Percentiles rank a stretch among this genome's conserved stretches.
phyloP scores from a whole-genome alignment of 2,797 vertebrate genomes.

The Calcarius lapponicus region DNA sequence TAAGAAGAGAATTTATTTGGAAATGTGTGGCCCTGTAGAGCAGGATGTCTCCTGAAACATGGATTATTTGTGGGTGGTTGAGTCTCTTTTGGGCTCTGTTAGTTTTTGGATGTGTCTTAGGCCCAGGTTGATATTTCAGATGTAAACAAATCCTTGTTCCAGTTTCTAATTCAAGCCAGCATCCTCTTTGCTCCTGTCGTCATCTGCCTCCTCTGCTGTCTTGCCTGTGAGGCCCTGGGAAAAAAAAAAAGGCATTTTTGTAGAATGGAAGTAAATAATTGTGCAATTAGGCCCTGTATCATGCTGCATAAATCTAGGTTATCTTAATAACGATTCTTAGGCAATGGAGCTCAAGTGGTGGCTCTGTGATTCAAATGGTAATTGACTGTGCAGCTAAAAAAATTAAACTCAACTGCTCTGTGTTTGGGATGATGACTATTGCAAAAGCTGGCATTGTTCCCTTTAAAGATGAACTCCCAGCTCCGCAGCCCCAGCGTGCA shows the following conservation, averaged over 20 bases:
- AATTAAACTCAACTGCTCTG: slow-evolving; percentile 7
- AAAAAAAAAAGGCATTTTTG: background rate
- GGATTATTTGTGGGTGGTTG: background rate
- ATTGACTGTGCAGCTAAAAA: slow-evolving; percentile 47
- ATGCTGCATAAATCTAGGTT: slow-evolving; percentile 27
- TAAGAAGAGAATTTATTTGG: background rate
- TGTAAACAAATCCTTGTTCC: background rate
- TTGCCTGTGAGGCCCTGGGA: background rate
- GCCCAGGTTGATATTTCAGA: background rate
- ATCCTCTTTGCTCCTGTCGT: background rate
- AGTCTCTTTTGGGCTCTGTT: background rate
- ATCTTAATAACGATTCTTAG: slow-evolving; percentile 1
- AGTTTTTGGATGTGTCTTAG: background rate
- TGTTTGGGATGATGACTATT: slow-evolving; percentile 26
- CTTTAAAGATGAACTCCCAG: slow-evolving; percentile 36
- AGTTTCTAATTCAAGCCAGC: background rate
- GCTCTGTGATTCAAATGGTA: slow-evolving; percentile 36
- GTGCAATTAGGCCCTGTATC: background rate
- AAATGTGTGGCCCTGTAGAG: background rate
- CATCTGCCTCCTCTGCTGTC: background rate
- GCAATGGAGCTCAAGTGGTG: background rate
- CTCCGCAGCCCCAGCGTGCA: background rate
- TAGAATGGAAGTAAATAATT: background rate
- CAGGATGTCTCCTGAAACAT: background rate
- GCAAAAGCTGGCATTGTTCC: slow-evolving; percentile 47